Base-by-base conservation (phyloP, 2,113 vertebrate species). In the Sphyrna mokarran region DNA sequence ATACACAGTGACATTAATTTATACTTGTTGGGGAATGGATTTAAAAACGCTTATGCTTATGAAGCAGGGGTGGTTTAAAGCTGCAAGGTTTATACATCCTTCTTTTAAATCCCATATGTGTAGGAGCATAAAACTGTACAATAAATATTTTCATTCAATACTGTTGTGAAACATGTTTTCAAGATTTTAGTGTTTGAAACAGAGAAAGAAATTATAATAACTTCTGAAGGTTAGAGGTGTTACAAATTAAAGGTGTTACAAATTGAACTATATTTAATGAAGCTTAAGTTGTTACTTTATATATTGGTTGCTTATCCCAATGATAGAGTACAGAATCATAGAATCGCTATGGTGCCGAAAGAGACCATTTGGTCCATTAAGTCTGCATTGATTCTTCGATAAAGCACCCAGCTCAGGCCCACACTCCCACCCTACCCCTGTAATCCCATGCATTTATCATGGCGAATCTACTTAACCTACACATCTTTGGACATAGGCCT, bases 21-120 rank as follows among this genome's bases (percentile, higher is more conserved):
- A 94, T 69, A 26, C 18, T 26, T 43, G 63, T 94, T 4, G 23
- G 40, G 37, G 23, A 94, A 26, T 94, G 93, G 22, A 9, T 26
- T 94, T 40, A 20, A 29, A 93, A 37, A 23, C n/a, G 6, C 37
- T 94, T 7, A 20, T 33, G 23, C 22, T 43, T 37, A 26, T 70
- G 14, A 66, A 94, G n/a, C 33, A 40, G 14, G 33, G 18, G n/a
- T 89, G 91, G 40, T 37, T 43, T 69, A 2, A 61, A 1, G 26
- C 54, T 61, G 29, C 4, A 63, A 90, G 58, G 63, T 90, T 61
- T 33, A 90, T 61, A 29, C 48, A 37, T 3, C 33, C 58, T 2
- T 70, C 16, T 94, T 94, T 69, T 94, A 11, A 68, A 69, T 69
- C 93, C 22, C 40, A 94, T 68, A 94, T 37, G 87, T 94, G 66